Conservation (phyloP, 2,113 vertebrate genomes). For the Esox niger region DNA sequence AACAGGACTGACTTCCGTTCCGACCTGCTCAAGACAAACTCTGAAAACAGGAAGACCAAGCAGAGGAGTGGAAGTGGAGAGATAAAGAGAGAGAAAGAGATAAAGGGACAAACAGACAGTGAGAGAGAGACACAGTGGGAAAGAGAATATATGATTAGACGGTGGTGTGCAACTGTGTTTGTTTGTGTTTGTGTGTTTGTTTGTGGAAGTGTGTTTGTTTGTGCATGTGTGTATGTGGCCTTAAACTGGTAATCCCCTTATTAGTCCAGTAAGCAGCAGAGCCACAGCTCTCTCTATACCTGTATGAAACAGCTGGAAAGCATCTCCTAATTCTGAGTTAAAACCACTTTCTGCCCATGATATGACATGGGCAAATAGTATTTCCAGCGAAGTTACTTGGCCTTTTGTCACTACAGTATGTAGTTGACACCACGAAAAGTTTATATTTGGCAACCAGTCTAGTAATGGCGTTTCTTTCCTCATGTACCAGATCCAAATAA, state of each 20-base stretch:
- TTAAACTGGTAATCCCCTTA: slow-evolving; percentile 62
- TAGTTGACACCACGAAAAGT: not conserved
- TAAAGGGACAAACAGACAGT: not conserved
- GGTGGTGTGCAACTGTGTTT: slow-evolving; percentile 5
- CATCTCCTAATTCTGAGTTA: not conserved
- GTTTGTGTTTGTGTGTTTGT: not conserved
- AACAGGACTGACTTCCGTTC: slow-evolving; percentile 33
- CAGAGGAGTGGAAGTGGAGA: slow-evolving; percentile 39
- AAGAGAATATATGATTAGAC: not conserved
- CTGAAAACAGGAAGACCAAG: slow-evolving; percentile 68
- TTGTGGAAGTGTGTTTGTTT: not conserved
- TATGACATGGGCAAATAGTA: not conserved
- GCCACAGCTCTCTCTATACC: not conserved
- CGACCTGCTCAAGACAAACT: slow-evolving; percentile 33
- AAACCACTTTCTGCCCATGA: not conserved
- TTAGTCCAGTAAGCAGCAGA: not conserved
- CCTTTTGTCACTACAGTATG: not conserved
- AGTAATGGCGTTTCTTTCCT: not conserved
- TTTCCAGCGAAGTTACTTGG: not conserved
- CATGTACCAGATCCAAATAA: not conserved
- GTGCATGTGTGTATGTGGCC: not conserved
- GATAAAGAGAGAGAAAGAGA: not conserved
- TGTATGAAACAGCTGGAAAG: not conserved
- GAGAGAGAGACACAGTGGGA: not conserved
- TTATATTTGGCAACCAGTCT: not conserved